These are phyloP conservation scores for Eufriesea mexicana DNA, from an alignment of 1,140 invertebrate genomes.

Conservation along the genomic window DNA sequence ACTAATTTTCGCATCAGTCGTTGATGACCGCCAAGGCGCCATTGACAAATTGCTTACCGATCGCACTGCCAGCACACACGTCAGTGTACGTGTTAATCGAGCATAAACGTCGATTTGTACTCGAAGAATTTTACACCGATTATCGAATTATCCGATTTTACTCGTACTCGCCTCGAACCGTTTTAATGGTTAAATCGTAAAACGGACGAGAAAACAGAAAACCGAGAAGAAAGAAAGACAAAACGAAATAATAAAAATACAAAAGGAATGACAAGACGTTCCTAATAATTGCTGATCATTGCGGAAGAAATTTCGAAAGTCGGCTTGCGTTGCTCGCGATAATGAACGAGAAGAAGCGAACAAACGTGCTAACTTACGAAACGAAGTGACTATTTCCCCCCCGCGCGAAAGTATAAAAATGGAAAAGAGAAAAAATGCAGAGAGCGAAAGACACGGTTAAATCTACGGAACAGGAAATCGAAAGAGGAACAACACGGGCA, in stretches of 20 bases:
- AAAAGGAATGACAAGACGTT: too few species aligned
- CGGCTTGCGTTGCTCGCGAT: neutral
- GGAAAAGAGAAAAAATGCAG: neutral
- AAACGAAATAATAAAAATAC: too few species aligned
- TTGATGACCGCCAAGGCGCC: too few species aligned
- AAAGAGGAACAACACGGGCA: conserved; percentile 23
- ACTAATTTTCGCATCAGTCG: too few species aligned
- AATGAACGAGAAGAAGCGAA: neutral
- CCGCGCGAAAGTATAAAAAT: neutral
- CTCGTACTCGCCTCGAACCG: too few species aligned
- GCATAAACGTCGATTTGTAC: conserved; percentile 22
- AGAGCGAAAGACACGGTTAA: conserved; percentile 19
- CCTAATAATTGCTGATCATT: neutral
- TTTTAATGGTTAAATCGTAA: conserved; percentile 27
- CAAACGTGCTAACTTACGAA: conserved; percentile 10
- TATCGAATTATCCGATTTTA: too few species aligned
- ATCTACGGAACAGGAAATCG: conserved; percentile 7
- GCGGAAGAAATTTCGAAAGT: neutral
- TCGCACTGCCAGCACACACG: too few species aligned
- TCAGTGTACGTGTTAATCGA: neutral
- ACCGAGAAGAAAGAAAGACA: too few species aligned
- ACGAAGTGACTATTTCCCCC: neutral
- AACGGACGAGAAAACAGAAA: too few species aligned
- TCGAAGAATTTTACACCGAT: neutral
- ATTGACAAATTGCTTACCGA: too few species aligned